Base-by-base conservation (phyloP, 2,113 vertebrate species). In the Probosciger aterrimus region DNA sequence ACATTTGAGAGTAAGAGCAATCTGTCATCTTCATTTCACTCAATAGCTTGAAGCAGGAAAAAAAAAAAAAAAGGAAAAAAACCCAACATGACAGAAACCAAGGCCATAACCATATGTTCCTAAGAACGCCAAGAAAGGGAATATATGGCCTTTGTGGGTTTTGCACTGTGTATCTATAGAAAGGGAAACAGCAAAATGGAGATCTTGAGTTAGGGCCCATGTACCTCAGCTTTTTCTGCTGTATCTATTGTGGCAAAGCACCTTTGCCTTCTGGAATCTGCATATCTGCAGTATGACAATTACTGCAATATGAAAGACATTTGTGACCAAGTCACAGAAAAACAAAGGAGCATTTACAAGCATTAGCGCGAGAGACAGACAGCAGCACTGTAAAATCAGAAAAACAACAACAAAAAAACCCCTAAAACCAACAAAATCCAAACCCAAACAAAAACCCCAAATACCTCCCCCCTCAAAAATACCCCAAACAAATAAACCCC, bases 1-100 rank as follows among this genome's bases (percentile, higher is more conserved):
- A 41, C 14, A 4, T 82, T 80, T 95, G 80, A 96, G 63, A 95
- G 73, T 16, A 82, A 93, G 74, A 82, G 52, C 88, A 91, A 95
- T 25, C 25, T 80, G 44, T 80, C 82, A 30, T 27, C 78, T 94
- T 81, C 71, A 55, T 46, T 64, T 30, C 17, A 50, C 30, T 63
- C 68, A 10, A 43, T 52, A 82, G 11, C 22, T 67, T 67, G 30
- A 74, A 33, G 73, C 11, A n/a, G 4, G 5, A 3, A 3, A 33
- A 74, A 44, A 81, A 39, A 8, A 39, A 43, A 76, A 68, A 33
- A 8, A 12, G 24, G 3, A 52, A 2, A 37, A 8, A 18, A 59
- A 22, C 3, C 1, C 57, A 59, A 59, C 33, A 16, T 59, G 33
- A 15, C 22, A 92, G 37, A 92, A 82, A 87, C 18, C 28, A 67